Evolutionary conservation across 2,113 vertebrate genomes (phyloP).

Genomic region (Willisornis vidua): DNA sequence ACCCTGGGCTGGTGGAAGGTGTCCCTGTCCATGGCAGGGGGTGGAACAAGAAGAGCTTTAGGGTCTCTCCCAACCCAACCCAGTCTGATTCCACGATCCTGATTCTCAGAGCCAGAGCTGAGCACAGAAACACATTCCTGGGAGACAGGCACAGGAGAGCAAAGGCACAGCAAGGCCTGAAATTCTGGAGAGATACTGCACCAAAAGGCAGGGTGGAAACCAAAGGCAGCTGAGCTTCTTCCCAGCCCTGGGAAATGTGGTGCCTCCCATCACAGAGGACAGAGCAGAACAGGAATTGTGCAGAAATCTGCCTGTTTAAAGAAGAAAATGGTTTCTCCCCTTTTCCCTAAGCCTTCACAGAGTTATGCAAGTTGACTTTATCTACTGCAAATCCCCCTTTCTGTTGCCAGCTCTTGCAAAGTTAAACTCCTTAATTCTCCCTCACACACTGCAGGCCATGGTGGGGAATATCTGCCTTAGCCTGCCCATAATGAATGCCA

Average conservation of each 20-base stretch:
- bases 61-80: not conserved
- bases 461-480: conserved; percentile 49
- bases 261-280: not conserved
- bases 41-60: not conserved
- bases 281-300: not conserved
- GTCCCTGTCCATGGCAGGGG: not conserved
- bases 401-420: not conserved
- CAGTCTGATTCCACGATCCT: not conserved
- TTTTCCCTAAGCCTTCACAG: not conserved
- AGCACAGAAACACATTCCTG: not conserved
- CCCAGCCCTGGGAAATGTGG: fast-evolving
- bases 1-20: not conserved
- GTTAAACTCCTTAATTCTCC: conserved; percentile 42
- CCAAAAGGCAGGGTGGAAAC: not conserved
- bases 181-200: not conserved
- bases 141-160: not conserved
- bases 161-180: not conserved
- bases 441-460: not conserved
- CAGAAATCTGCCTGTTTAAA: not conserved
- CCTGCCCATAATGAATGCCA: conserved; percentile 55
- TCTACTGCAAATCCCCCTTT: conserved; percentile 27
- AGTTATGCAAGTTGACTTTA: not conserved
- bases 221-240: not conserved
- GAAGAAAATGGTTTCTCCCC: not conserved
- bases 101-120: not conserved